These are phyloP conservation scores for Fragum fragum DNA, from an alignment of 2,888 invertebrate species.

Conservation along the genomic window DNA sequence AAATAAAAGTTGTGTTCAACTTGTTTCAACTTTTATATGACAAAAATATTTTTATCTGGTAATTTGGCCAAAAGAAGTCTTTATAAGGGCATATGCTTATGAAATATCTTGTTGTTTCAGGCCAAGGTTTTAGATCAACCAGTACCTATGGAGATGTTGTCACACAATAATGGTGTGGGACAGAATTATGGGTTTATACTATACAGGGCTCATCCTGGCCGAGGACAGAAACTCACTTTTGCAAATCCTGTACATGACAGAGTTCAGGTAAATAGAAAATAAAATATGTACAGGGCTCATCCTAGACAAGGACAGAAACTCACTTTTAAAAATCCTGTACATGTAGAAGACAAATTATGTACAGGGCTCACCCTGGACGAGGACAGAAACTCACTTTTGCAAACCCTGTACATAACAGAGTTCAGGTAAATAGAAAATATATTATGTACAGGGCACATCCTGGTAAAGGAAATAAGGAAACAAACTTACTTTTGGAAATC, in stretches of 20 bases:
- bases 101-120: too few relatives aligned
- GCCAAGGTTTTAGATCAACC: constrained; percentile 37
- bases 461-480: constrained; percentile 40
- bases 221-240: constrained; percentile 68
- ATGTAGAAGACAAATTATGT: constrained; percentile 89
- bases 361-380: constrained; percentile 85
- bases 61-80: too few relatives aligned
- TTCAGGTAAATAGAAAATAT: constrained; percentile 88
- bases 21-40: too few relatives aligned
- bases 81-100: too few relatives aligned
- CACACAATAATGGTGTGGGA: constrained; percentile 86
- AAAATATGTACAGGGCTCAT: constrained; percentile 87
- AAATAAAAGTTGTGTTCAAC: too few relatives aligned
- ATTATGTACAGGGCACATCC: constrained; percentile 88
- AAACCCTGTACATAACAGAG: constrained; percentile 87
- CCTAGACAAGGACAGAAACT: constrained; percentile 59
- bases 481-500: constrained; percentile 67
- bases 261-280: constrained; percentile 84
- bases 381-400: constrained; percentile 68
- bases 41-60: too few relatives aligned
- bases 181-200: constrained; percentile 89
- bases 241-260: constrained; percentile 86
- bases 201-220: constrained; percentile 87
- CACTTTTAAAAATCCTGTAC: constrained; percentile 69
- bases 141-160: constrained; percentile 85